phyloP scores from a whole-genome alignment of 2,797 vertebrate genomes.

The Borostomias antarcticus region DNA sequence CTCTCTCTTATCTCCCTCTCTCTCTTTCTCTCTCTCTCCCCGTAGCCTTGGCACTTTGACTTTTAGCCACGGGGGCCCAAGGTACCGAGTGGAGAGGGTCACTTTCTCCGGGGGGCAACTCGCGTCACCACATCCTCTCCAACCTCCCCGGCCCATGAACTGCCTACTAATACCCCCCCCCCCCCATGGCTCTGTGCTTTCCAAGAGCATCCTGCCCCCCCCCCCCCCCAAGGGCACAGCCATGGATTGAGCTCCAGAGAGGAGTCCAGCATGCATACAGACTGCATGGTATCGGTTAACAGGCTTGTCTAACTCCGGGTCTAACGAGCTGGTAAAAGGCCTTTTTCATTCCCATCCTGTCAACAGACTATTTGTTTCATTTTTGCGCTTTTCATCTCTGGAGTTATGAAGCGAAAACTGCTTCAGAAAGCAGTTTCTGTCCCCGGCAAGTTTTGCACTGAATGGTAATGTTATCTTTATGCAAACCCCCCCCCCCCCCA shows the following conservation, averaged over 20 bases:
- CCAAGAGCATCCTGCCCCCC: background rate
- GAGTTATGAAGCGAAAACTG: too few species aligned
- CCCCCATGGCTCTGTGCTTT: conserved; percentile 16
- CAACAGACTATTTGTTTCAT: too few species aligned
- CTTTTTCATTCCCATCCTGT: too few species aligned
- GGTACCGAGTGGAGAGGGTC: background rate
- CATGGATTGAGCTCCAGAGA: background rate
- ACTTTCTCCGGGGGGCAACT: background rate
- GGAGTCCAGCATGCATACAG: conserved; percentile 21
- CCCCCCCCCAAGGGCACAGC: background rate
- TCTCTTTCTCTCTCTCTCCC: background rate
- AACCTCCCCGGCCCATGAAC: conserved; percentile 8
- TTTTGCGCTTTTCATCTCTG: too few species aligned
- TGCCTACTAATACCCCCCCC: conserved; percentile 35
- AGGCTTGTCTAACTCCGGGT: too few species aligned
- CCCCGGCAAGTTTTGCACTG: too few species aligned
- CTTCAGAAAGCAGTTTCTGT: too few species aligned
- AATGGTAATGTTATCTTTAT: too few species aligned
- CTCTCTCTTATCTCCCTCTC: background rate
- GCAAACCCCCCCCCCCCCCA: too few species aligned
- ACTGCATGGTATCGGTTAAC: conserved; percentile 3
- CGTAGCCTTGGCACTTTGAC: too few species aligned
- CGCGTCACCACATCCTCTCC: conserved; percentile 2
- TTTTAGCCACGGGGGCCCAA: background rate
- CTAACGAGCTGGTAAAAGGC: too few species aligned